A percentile compares a stretch with the other conserved stretches of the same genome.
These are phyloP conservation scores for Plectrocnemia conspersa DNA, from an alignment of 1,140 invertebrate species.

Conservation along the genomic window DNA sequence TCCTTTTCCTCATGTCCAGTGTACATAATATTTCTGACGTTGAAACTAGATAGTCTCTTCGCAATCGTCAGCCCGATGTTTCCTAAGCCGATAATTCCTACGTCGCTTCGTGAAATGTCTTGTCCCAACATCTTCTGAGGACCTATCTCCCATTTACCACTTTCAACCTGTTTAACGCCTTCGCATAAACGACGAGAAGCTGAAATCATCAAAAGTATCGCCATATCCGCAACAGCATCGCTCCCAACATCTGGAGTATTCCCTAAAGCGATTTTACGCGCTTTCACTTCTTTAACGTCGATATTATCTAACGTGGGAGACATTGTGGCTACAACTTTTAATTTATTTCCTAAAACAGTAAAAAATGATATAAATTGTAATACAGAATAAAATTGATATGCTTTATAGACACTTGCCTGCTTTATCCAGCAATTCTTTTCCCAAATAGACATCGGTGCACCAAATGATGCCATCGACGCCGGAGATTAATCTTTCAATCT, in stretches of 20 bases:
- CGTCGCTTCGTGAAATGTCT: conserved; percentile 65
- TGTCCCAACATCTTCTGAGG: conserved; percentile 65
- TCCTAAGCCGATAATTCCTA: conserved; percentile 78
- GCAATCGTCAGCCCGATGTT: conserved; percentile 70
- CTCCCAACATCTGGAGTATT: conserved; percentile 78
- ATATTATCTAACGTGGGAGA: conserved; percentile 78
- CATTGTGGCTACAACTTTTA: conserved; percentile 86
- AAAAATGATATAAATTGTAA: too few relatives aligned
- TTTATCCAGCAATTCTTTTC: conserved; percentile 41
- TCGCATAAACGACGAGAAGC: conserved; percentile 72
- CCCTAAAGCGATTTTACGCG: conserved; percentile 63
- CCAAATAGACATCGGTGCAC: conserved; percentile 44
- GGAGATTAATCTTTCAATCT: conserved; percentile 39
- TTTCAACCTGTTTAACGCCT: conserved; percentile 62
- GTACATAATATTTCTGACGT: conserved; percentile 66
- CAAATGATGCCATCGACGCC: conserved; percentile 44
- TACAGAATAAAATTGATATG: too few relatives aligned
- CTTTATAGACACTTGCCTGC: conserved; percentile 38
- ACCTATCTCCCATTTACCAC: conserved; percentile 59
- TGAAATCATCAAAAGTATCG: conserved; percentile 68
- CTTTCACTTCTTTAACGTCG: conserved; percentile 60
- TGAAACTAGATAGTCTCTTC: conserved; percentile 64
- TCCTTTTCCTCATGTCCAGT: conserved; percentile 60
- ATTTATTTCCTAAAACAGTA: conserved; percentile 65
- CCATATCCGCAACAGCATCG: conserved; percentile 77